Percentiles rank a stretch among this genome's conserved stretches.
Evolutionary conservation across 1,140 invertebrate genomes (phyloP).

Genomic region (Lerema accius): DNA sequence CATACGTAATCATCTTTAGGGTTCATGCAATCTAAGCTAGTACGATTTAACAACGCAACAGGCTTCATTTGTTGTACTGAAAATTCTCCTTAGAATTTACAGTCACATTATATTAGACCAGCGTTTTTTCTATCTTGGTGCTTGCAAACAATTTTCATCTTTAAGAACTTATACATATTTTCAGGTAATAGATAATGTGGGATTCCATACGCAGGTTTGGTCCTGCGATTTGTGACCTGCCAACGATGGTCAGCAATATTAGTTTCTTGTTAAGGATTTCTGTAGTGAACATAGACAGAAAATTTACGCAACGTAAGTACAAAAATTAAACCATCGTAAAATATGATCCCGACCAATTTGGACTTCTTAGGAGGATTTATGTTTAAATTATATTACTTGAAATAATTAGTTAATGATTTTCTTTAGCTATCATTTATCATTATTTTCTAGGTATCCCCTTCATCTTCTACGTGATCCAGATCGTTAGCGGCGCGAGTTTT

Average conservation of each 20-base stretch:
- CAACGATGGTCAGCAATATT: slow-evolving; percentile 43
- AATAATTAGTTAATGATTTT: not conserved
- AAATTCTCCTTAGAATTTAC: too few species aligned
- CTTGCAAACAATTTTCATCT: too few species aligned
- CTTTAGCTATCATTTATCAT: not conserved
- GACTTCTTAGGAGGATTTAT: too few species aligned
- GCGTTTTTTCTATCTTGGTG: too few species aligned
- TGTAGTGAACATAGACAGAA: slow-evolving; percentile 31
- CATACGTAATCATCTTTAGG: too few species aligned
- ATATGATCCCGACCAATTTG: too few species aligned
- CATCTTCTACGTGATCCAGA: slow-evolving; percentile 36
- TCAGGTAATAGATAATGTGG: not conserved
- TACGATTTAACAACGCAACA: too few species aligned
- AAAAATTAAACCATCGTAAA: not conserved
- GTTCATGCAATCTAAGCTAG: too few species aligned
- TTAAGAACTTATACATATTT: too few species aligned
- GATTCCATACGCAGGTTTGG: slow-evolving; percentile 37
- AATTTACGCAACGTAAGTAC: slow-evolving; percentile 39
- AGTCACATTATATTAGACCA: too few species aligned
- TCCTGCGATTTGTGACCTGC: slow-evolving; percentile 38
- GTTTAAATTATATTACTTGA: too few species aligned
- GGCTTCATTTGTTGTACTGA: too few species aligned
- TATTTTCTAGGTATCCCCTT: slow-evolving; percentile 42
- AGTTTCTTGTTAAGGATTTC: slow-evolving; percentile 22
- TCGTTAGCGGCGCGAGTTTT: slow-evolving; percentile 30